phyloP scores from a whole-genome alignment of 2,113 vertebrate genomes.

The Fulica atra region DNA sequence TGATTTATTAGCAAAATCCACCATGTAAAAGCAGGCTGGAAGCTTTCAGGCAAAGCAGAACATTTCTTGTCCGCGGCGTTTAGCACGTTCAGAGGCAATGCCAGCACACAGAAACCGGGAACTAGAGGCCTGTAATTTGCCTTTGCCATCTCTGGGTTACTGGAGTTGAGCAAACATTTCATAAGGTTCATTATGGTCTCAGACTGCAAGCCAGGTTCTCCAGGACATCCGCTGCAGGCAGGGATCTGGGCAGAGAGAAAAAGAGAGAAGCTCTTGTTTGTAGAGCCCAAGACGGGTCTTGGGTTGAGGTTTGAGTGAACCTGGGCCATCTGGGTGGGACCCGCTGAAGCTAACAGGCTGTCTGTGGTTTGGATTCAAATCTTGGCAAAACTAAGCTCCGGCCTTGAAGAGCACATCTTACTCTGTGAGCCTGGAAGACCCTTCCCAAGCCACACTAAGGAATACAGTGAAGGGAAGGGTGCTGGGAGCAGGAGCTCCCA shows the following conservation, averaged over 20 bases:
- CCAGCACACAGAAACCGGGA: not conserved
- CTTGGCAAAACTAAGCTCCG: not conserved
- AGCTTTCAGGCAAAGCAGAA: conserved; percentile 1
- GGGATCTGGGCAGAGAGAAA: not conserved
- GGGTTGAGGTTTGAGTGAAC: conserved; percentile 11
- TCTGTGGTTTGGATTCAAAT: conserved; percentile 45
- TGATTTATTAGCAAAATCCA: not conserved
- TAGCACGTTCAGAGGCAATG: not conserved
- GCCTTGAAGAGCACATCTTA: not conserved
- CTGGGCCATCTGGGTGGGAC: conserved; percentile 50
- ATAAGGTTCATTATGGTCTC: not conserved
- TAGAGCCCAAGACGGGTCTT: not conserved
- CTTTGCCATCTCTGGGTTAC: not conserved
- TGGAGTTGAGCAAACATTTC: not conserved
- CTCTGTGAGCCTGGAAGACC: not conserved
- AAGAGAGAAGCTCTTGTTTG: not conserved
- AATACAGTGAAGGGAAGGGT: not conserved
- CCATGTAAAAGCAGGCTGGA: not conserved
- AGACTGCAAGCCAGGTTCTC: not conserved
- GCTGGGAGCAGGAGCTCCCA: not conserved
- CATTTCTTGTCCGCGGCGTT: not conserved
- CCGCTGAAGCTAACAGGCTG: not conserved
- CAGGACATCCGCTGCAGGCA: conserved; percentile 6
- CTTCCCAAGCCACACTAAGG: not conserved
- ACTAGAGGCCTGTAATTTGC: conserved; percentile 11